These are phyloP conservation scores for Saturnia pavonia DNA, from an alignment of 2,888 invertebrate genomes.

Conservation along the genomic window DNA sequence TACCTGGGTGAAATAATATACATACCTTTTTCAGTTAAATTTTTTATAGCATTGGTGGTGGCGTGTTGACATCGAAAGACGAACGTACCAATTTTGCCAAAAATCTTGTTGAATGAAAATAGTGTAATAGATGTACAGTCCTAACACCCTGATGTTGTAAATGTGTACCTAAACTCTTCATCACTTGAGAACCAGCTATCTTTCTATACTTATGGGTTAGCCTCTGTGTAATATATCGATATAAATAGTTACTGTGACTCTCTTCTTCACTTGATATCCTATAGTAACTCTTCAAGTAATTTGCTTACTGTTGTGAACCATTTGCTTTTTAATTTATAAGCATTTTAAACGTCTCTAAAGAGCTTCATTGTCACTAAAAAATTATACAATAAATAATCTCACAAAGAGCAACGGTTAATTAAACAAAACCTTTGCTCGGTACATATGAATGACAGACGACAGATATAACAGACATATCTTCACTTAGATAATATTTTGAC, in stretches of 20 bases:
- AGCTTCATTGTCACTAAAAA: background rate
- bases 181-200: too few species aligned
- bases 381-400: background rate
- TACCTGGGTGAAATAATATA: background rate
- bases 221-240: too few species aligned
- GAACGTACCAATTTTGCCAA: background rate
- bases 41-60: background rate
- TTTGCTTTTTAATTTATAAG: too few species aligned
- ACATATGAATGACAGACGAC: too few species aligned
- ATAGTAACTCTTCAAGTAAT: too few species aligned
- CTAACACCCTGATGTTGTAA: too few species aligned
- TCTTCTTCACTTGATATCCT: too few species aligned
- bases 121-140: too few species aligned
- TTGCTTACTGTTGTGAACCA: too few species aligned
- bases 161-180: too few species aligned
- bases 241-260: too few species aligned
- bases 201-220: too few species aligned
- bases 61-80: background rate
- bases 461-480: slow-evolving; percentile 3
- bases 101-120: background rate
- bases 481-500: slow-evolving; percentile 8
- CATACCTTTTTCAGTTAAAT: background rate
- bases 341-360: background rate
- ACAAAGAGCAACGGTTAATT: background rate
- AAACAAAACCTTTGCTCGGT: background rate